phyloP scores from a whole-genome alignment of 2,888 invertebrate species.

The Drosophila lutescens region DNA sequence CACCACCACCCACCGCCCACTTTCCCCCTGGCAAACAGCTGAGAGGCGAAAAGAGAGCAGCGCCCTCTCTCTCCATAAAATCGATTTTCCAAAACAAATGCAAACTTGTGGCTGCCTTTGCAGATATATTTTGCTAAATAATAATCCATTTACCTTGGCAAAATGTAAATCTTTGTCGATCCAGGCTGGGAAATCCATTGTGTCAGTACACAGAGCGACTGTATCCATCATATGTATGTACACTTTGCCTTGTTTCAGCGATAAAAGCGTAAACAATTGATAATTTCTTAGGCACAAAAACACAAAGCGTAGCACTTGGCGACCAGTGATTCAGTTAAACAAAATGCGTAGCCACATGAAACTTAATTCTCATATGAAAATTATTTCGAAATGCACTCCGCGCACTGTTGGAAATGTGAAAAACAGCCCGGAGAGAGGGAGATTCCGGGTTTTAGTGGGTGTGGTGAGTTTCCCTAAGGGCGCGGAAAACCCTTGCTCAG shows the following conservation, averaged over 20 bases:
- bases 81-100: slow-evolving; percentile 48
- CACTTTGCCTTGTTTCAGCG: slow-evolving; percentile 21
- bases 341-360: slow-evolving; percentile 43
- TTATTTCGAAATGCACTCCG: slow-evolving; percentile 39
- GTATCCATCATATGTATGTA: slow-evolving; percentile 18
- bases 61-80: slow-evolving; percentile 16
- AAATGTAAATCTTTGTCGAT: slow-evolving; percentile 12
- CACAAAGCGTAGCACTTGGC: slow-evolving; percentile 12
- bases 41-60: slow-evolving; percentile 42
- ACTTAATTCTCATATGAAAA: slow-evolving; percentile 33
- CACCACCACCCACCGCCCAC: slow-evolving; percentile 5
- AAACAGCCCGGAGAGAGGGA: slow-evolving; percentile 19
- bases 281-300: slow-evolving; percentile 31
- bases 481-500: slow-evolving; percentile 21
- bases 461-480: slow-evolving; percentile 57
- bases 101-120: slow-evolving; percentile 39
- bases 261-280: slow-evolving; percentile 26
- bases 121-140: slow-evolving; percentile 9
- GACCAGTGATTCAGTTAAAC: slow-evolving; percentile 30
- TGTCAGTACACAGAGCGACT: neutral
- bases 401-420: slow-evolving; percentile 41
- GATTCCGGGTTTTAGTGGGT: slow-evolving; percentile 33
- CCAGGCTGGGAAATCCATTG: slow-evolving; percentile 4
- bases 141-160: slow-evolving; percentile 32
- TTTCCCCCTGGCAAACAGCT: slow-evolving; percentile 29